Percentiles rank a stretch among this genome's conserved stretches.
These are phyloP conservation scores for Vulpes lagopus DNA, from an alignment of 2,113 vertebrate species.

Conservation along the genomic window DNA sequence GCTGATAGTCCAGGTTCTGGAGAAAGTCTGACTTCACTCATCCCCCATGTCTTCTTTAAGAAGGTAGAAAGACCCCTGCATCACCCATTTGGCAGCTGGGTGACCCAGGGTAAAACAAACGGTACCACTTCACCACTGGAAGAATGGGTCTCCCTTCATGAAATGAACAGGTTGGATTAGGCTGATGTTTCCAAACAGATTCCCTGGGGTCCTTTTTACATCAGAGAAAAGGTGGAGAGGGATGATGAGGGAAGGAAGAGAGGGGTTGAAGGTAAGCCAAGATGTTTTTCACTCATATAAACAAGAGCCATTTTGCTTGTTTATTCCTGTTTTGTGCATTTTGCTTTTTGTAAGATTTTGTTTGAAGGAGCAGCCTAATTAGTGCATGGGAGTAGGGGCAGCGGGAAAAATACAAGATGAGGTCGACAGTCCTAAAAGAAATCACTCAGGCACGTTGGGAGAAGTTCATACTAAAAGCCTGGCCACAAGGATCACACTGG, in stretches of 20 bases:
- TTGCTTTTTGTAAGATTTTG: neutral
- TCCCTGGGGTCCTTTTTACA: neutral
- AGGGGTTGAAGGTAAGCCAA: neutral
- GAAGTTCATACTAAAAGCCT: neutral
- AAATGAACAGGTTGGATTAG: neutral
- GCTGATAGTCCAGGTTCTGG: neutral
- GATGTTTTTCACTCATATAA: neutral
- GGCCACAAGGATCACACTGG: neutral
- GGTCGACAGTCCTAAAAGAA: neutral
- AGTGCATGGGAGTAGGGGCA: neutral
- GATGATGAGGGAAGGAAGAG: neutral
- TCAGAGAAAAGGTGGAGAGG: neutral
- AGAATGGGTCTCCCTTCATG: neutral
- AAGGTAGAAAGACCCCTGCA: neutral
- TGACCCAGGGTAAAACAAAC: neutral
- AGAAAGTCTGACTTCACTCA: neutral
- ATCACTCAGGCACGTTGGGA: neutral
- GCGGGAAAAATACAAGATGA: neutral
- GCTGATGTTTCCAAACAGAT: neutral
- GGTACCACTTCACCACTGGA: no score
- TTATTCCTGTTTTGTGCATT: neutral
- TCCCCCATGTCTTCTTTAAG: neutral
- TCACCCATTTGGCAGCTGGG: neutral
- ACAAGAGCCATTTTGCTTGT: neutral
- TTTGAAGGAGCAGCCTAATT: neutral